Evolutionary conservation across 2,888 invertebrate genomes (phyloP).

Genomic region (Agrochola circellaris): DNA sequence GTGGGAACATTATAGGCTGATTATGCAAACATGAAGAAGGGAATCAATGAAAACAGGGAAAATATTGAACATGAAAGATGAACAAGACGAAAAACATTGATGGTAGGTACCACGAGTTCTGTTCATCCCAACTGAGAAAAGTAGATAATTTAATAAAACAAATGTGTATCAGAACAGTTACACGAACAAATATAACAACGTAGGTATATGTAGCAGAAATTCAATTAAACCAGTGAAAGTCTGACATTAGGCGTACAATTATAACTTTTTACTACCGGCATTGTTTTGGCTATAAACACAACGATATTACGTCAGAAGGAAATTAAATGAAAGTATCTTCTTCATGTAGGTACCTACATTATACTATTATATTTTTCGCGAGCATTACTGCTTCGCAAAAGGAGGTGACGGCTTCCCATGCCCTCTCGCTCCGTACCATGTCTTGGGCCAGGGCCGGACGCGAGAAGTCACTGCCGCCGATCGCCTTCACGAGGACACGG

Average conservation of each 20-base stretch:
- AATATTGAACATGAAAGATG: neutral
- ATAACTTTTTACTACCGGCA: constrained; percentile 50
- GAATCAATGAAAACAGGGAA: neutral
- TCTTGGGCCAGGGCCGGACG: too few relatives aligned
- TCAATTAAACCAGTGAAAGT: constrained; percentile 57
- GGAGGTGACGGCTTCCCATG: too few relatives aligned
- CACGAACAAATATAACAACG: constrained; percentile 4
- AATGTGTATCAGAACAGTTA: neutral
- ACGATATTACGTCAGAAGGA: constrained; percentile 35
- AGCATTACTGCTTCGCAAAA: too few relatives aligned
- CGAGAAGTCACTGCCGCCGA: too few relatives aligned
- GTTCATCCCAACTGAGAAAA: neutral
- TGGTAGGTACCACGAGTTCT: neutral
- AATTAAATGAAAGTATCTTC: constrained; percentile 52
- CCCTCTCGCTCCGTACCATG: too few relatives aligned
- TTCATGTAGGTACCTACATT: neutral
- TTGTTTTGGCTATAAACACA: constrained; percentile 47
- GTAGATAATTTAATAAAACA: constrained; percentile 10
- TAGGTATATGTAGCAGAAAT: constrained; percentile 5
- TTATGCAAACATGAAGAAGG: too few relatives aligned
- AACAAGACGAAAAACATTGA: neutral
- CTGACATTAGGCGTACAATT: constrained; percentile 44
- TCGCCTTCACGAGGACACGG: too few relatives aligned
- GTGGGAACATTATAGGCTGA: too few relatives aligned
- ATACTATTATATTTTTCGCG: too few relatives aligned